Conservation (phyloP, 2,797 vertebrate genomes). For the Sebastolobus altivelis region DNA sequence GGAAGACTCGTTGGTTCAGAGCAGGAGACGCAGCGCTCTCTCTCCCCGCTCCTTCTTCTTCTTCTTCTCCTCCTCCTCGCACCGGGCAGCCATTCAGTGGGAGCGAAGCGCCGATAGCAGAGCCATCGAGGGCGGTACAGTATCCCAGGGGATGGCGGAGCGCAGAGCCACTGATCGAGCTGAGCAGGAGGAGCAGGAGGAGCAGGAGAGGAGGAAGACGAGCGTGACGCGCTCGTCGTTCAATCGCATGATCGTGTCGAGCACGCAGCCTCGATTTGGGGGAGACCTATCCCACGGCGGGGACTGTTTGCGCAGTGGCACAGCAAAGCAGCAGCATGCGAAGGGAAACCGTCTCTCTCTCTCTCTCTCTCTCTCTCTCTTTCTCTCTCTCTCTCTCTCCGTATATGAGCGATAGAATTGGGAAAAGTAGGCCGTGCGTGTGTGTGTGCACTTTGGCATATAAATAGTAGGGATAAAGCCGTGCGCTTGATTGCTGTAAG, state of each 20-base stretch:
- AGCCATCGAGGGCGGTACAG: constrained; percentile 83
- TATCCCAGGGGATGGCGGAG: constrained; percentile 81
- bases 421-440: constrained; percentile 65
- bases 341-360: constrained; percentile 25
- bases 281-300: constrained; percentile 72
- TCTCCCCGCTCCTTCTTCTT: constrained; percentile 63
- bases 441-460: constrained; percentile 5
- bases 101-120: constrained; percentile 83
- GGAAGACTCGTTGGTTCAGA: constrained; percentile 70
- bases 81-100: constrained; percentile 92
- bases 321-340: constrained; percentile 64
- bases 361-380: background rate
- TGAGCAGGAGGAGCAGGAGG: constrained; percentile 39
- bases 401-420: constrained; percentile 42
- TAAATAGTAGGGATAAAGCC: constrained; percentile 47
- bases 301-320: constrained; percentile 81
- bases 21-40: constrained; percentile 71
- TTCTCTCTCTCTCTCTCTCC: constrained; percentile 9
- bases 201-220: constrained; percentile 68
- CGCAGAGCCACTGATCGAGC: constrained; percentile 82
- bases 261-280: constrained; percentile 77
- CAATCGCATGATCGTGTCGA: constrained; percentile 79
- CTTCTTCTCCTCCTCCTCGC: constrained; percentile 56
- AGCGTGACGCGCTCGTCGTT: constrained; percentile 80
- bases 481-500: constrained; percentile 52